These are phyloP conservation scores for Drosophila hamatofila DNA, from an alignment of 2,888 invertebrate species.

Conservation along the genomic window DNA sequence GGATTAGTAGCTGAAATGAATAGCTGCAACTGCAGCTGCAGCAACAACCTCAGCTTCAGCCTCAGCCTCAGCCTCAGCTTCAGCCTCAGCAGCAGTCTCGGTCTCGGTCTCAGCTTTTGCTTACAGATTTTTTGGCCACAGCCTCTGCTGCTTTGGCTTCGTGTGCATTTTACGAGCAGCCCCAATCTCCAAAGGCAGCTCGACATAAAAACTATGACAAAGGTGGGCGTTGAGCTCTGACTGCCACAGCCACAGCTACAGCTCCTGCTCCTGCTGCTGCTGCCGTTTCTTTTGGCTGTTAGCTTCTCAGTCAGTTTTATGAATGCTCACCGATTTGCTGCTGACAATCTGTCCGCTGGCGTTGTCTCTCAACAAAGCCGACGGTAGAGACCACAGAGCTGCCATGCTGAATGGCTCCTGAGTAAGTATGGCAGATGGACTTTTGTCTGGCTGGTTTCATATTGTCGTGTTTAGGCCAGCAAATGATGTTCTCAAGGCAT, in stretches of 20 bases:
- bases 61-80: not conserved
- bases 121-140: slow-evolving; percentile 13
- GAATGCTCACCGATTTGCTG: slow-evolving; percentile 52
- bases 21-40: slow-evolving; percentile 43
- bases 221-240: slow-evolving; percentile 24
- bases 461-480: slow-evolving; percentile 43
- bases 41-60: slow-evolving; percentile 1
- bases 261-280: not conserved
- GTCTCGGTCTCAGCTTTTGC: slow-evolving; percentile 8
- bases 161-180: slow-evolving; percentile 51
- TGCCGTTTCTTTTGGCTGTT: slow-evolving; percentile 3
- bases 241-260: not conserved
- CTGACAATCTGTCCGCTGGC: slow-evolving; percentile 41
- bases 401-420: slow-evolving; percentile 38
- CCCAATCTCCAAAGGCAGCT: slow-evolving; percentile 17
- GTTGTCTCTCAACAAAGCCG: slow-evolving; percentile 4
- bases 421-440: slow-evolving; percentile 18
- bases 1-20: slow-evolving; percentile 72
- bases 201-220: slow-evolving; percentile 40
- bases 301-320: slow-evolving; percentile 41
- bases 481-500: slow-evolving; percentile 23
- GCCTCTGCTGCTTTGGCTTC: not conserved
- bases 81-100: not conserved
- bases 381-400: slow-evolving; percentile 10
- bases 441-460: slow-evolving; percentile 27